Evolutionary conservation across 1,140 invertebrate genomes (phyloP).

Genomic region (Ceratosolen solmsi): DNA sequence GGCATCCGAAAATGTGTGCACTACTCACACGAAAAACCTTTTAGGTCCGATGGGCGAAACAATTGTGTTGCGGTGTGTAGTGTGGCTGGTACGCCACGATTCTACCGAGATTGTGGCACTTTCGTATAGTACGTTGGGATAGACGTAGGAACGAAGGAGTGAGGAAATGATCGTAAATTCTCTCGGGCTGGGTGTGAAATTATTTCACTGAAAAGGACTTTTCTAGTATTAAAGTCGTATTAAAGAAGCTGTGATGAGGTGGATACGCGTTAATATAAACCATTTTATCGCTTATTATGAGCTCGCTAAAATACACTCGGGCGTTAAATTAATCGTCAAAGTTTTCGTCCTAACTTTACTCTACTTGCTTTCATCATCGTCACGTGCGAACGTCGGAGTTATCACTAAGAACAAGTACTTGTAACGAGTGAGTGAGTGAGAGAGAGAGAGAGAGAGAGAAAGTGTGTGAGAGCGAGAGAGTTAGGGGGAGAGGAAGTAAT

Average conservation of each 20-base stretch:
- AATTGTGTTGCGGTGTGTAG: neutral
- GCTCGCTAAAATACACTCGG: neutral
- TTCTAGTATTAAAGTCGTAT: neutral
- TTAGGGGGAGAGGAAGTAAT: neutral
- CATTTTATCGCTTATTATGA: constrained; percentile 24
- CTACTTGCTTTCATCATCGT: constrained; percentile 14
- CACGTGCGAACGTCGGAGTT: neutral
- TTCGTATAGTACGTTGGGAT: neutral
- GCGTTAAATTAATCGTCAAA: constrained; percentile 24
- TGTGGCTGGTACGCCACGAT: neutral
- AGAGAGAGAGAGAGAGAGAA: neutral
- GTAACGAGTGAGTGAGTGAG: no score
- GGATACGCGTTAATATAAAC: constrained; percentile 14
- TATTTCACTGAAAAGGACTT: constrained; percentile 6
- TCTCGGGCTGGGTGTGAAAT: neutral
- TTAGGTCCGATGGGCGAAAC: constrained; percentile 20
- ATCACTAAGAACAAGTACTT: neutral
- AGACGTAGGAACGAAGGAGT: neutral
- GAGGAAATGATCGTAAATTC: neutral
- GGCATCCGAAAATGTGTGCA: neutral
- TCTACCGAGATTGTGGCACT: neutral
- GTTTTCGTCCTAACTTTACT: constrained; percentile 18
- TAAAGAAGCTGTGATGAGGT: constrained; percentile 3
- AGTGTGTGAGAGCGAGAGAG: neutral
- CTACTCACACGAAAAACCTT: constrained; percentile 41